phyloP scores from a whole-genome alignment of 1,140 invertebrate genomes.

The Sesamia nonagrioides region DNA sequence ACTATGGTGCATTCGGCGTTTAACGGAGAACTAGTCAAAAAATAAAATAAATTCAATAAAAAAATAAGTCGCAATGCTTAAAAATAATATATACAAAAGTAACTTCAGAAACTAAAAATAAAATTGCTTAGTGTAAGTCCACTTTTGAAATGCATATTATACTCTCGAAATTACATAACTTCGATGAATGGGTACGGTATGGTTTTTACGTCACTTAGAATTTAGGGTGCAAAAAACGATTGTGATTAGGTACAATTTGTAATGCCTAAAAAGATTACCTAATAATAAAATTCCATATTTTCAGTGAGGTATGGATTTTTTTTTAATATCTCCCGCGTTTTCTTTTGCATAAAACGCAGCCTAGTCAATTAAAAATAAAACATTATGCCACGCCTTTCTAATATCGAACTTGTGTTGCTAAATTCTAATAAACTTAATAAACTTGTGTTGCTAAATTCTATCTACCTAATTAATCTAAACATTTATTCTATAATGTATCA shows the following conservation, averaged over 20 bases:
- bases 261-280: too few species aligned
- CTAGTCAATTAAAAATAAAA: too few species aligned
- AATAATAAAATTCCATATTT: too few species aligned
- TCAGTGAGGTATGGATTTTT: too few species aligned
- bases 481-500: conserved; percentile 12
- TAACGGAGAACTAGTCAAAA: too few species aligned
- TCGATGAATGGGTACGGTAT: neutral
- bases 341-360: neutral
- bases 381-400: neutral
- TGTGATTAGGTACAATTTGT: neutral
- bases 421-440: too few species aligned
- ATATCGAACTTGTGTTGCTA: neutral
- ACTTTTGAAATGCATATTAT: neutral
- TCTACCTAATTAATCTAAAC: neutral
- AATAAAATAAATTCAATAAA: neutral
- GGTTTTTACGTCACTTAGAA: neutral
- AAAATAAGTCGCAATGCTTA: conserved; percentile 14
- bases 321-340: neutral
- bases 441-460: too few species aligned
- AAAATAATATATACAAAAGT: neutral
- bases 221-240: neutral
- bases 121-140: neutral
- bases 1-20: neutral
- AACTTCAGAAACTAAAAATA: neutral
- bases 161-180: neutral